Percentiles rank a stretch among this genome's conserved stretches.
phyloP scores from a whole-genome alignment of 2,113 vertebrate species.

The Ibidorhyncha struthersii region DNA sequence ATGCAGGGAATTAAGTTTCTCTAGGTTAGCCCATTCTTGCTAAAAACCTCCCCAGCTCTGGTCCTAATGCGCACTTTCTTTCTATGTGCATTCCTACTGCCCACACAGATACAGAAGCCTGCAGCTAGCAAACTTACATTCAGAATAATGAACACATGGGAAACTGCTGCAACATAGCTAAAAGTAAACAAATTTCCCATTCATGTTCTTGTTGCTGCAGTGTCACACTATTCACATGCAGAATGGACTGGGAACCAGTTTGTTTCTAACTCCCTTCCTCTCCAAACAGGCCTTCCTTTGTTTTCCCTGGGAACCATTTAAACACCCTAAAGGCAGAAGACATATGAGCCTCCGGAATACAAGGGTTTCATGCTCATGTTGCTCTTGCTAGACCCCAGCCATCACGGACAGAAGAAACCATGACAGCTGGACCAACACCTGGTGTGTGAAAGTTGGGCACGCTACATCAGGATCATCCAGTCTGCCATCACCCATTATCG shows the following conservation, averaged over 20 bases:
- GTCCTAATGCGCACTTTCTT: neutral
- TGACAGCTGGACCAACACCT: neutral
- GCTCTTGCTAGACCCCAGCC: neutral
- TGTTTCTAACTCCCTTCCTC: neutral
- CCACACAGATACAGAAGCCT: neutral
- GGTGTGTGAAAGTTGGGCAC: fast-evolving
- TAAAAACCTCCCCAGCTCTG: neutral
- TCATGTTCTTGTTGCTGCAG: neutral
- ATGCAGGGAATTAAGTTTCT: neutral
- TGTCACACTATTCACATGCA: neutral
- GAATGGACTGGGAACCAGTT: neutral
- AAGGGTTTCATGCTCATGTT: neutral
- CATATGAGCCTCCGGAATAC: neutral
- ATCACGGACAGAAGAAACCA: neutral
- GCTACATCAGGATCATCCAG: neutral
- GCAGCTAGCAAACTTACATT: neutral
- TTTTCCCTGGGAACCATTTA: neutral
- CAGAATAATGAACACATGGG: neutral
- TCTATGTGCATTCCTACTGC: neutral
- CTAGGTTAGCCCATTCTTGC: neutral
- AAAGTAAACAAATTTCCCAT: neutral
- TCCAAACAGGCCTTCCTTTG: neutral
- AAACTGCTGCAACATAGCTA: neutral
- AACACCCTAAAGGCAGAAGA: neutral
- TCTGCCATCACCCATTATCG: neutral